phyloP scores from a whole-genome alignment of 1,140 invertebrate species.

The Sarcophaga peregrina region DNA sequence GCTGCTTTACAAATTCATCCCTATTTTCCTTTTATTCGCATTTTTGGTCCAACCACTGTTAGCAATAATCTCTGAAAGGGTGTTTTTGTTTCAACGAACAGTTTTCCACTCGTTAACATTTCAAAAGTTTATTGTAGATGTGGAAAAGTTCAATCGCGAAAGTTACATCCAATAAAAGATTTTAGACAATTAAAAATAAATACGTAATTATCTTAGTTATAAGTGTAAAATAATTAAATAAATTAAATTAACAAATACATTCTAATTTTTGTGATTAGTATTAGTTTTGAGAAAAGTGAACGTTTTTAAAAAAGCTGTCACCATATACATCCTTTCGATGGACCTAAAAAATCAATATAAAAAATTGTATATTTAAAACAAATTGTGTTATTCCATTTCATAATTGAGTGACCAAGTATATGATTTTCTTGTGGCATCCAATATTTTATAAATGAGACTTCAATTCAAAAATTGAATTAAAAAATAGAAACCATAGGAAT shows the following conservation, averaged over 20 bases:
- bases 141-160: not conserved
- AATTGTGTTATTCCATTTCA: too few relatives aligned
- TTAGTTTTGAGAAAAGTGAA: too few relatives aligned
- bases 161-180: not conserved
- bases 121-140: constrained; percentile 7
- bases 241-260: too few relatives aligned
- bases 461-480: not conserved
- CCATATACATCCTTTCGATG: too few relatives aligned
- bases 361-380: too few relatives aligned
- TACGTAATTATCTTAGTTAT: not conserved
- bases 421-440: too few relatives aligned
- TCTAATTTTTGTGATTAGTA: too few relatives aligned
- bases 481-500: constrained; percentile 16
- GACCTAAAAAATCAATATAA: too few relatives aligned
- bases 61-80: constrained; percentile 18
- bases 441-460: too few relatives aligned
- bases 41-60: not conserved
- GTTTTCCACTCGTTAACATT: constrained; percentile 19
- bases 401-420: too few relatives aligned
- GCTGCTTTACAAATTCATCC: not conserved
- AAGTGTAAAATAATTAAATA: too few relatives aligned
- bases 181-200: not conserved
- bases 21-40: not conserved
- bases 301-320: too few relatives aligned
- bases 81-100: constrained; percentile 25